Conservation (phyloP, 2,113 vertebrate species). For the Pachycephala philippinensis region DNA sequence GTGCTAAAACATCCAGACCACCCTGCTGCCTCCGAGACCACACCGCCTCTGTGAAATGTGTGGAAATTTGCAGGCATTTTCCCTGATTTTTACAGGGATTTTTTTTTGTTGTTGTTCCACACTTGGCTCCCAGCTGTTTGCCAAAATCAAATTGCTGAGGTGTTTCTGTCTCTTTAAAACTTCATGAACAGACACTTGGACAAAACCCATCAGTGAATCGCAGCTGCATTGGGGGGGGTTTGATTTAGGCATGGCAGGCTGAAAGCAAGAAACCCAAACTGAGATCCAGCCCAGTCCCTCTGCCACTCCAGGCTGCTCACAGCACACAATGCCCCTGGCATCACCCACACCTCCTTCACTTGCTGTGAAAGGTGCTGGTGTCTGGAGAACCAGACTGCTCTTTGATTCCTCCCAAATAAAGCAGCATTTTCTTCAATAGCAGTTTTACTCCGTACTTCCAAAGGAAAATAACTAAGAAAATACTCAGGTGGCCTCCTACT, state of each 20-base stretch:
- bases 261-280: not conserved
- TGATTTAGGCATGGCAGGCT: not conserved
- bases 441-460: not conserved
- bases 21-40: slow-evolving; percentile 66
- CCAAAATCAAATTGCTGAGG: slow-evolving; percentile 71
- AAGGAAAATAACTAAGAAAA: not conserved
- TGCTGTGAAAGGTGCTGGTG: not conserved
- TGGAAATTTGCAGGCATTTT: slow-evolving; percentile 73
- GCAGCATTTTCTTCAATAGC: not conserved
- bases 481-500: not conserved
- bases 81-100: slow-evolving; percentile 72
- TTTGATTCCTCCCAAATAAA: not conserved
- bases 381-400: not conserved
- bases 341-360: not conserved
- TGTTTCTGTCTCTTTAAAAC: slow-evolving; percentile 70
- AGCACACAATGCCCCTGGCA: not conserved
- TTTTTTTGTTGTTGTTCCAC: slow-evolving; percentile 66
- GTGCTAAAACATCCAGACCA: slow-evolving; percentile 64
- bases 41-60: slow-evolving; percentile 70
- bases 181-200: slow-evolving; percentile 60
- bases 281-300: not conserved
- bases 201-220: slow-evolving; percentile 25
- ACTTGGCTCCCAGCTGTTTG: slow-evolving; percentile 71
- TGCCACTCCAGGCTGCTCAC: not conserved
- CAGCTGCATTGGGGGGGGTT: slow-evolving; percentile 1